Percentiles rank a stretch among this genome's conserved stretches.
Evolutionary conservation across 2,888 invertebrate species (phyloP).

Genomic region (Caenorhabditis doughertyi): DNA sequence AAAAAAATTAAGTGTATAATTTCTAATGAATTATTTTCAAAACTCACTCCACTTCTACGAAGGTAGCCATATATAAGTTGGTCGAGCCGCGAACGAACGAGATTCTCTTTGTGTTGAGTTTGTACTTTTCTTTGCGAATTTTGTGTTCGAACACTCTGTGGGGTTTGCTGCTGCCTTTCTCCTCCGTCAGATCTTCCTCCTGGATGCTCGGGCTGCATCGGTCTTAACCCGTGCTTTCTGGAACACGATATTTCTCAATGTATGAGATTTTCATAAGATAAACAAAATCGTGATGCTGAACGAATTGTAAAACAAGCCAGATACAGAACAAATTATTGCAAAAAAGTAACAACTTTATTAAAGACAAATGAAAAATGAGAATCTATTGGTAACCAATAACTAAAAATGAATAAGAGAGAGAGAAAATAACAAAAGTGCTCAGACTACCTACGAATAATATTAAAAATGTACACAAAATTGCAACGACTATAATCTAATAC

Average conservation of each 20-base stretch:
- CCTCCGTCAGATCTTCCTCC: constrained; percentile 3
- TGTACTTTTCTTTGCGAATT: background rate
- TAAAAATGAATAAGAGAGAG: constrained; percentile 9
- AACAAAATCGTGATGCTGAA: background rate
- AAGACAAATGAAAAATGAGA: background rate
- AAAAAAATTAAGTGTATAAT: background rate
- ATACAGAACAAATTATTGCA: background rate
- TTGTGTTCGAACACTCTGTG: background rate
- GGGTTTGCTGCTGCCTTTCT: background rate
- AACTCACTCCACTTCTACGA: constrained; percentile 52
- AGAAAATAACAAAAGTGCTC: constrained; percentile 14
- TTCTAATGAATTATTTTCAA: background rate
- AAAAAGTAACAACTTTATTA: background rate
- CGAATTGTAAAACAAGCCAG: background rate
- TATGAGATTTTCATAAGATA: background rate
- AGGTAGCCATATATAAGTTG: constrained; percentile 59
- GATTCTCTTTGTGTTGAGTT: background rate
- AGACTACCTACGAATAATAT: constrained; percentile 14
- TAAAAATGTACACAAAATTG: constrained; percentile 35
- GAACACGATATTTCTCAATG: background rate
- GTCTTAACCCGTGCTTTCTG: constrained; percentile 14
- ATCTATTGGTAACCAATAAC: background rate
- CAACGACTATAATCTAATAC: background rate
- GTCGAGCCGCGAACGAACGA: background rate
- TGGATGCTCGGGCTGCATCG: constrained; percentile 24